Evolutionary conservation across 2,113 vertebrate species (phyloP), one percentile per base, ranked within the genome.

Genomic region (Grallaria varia): DNA sequence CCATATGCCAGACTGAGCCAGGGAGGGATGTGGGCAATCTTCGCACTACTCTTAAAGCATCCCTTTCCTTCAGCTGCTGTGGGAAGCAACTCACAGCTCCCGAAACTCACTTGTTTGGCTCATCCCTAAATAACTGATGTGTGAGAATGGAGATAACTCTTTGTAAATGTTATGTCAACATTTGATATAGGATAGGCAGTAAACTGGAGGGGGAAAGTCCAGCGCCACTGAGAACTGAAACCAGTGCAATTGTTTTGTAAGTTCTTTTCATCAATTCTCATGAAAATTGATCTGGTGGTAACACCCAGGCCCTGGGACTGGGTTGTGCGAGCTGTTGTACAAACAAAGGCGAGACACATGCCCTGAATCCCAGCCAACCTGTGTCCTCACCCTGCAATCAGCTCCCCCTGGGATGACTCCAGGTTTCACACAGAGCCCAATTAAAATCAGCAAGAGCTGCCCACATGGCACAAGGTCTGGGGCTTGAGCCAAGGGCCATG

Each of bases 101-200:
- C 25, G 39, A 28, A 50, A 21, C 75, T 79, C 49, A 1, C 35
- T 44, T 0, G 0, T 16, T 84, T 47, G 71, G 5, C 59, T 88
- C 55, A 66, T 35, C 55, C 39, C 44, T 66, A 21, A 74, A 63
- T 2, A 20, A 17, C 30, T n/a, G 16, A 5, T 11, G 22, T 2
- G 6, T 17, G 39, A 78, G 55, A 72, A 24, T 0, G 30, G 56
- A 45, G 30, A 11, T 5, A 2, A 3, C 0, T 0, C 56, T 45
- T 33, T 52, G 12, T 20, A 37, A 73, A 12, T 14, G 9, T 40
- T 53, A 30, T 39, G 53, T 30, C 39, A 25, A 2, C 20, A 22
- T 21, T 3, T 62, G 62, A 25, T 35, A 62, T 49, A 24, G 5
- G 7, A 39, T 8, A 8, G 87, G 8, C 16, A 50, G 49, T 24